Evolutionary conservation across 2,797 vertebrate species (phyloP).

Genomic region (Enoplosus armatus): DNA sequence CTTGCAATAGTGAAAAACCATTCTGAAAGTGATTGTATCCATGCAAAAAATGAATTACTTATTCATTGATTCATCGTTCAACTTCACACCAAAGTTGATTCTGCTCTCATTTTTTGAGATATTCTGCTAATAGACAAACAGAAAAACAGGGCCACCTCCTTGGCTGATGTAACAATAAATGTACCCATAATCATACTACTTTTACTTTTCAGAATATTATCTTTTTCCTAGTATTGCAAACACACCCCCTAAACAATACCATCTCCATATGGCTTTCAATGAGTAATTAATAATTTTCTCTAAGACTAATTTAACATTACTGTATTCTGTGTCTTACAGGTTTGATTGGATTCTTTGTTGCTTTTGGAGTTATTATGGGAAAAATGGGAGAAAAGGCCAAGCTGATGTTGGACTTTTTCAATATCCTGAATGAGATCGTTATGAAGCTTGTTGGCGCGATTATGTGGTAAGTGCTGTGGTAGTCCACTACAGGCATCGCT

Average conservation of each 20-base stretch:
- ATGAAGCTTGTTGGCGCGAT: slow-evolving; percentile 97
- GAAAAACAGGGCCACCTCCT: background rate
- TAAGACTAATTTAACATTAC: background rate
- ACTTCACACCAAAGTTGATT: background rate
- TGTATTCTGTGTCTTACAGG: slow-evolving; percentile 81
- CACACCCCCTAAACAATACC: background rate
- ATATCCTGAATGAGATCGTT: slow-evolving; percentile 96
- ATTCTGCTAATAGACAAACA: background rate
- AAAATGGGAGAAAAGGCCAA: slow-evolving; percentile 99
- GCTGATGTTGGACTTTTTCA: slow-evolving; percentile 99
- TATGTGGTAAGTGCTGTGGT: slow-evolving; percentile 96
- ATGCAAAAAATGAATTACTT: background rate
- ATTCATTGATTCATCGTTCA: background rate
- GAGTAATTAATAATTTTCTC: background rate
- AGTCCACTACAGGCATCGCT: background rate
- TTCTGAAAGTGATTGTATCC: no score
- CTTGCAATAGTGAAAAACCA: background rate
- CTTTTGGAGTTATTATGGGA: slow-evolving; percentile 97
- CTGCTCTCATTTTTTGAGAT: background rate
- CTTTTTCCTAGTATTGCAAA: background rate
- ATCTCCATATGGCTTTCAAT: background rate
- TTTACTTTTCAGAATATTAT: background rate
- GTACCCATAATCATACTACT: no score
- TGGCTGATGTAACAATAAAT: background rate
- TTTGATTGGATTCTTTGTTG: slow-evolving; percentile 98